phyloP scores from a whole-genome alignment of 1,140 invertebrate genomes.

The Tribolium castaneum region DNA sequence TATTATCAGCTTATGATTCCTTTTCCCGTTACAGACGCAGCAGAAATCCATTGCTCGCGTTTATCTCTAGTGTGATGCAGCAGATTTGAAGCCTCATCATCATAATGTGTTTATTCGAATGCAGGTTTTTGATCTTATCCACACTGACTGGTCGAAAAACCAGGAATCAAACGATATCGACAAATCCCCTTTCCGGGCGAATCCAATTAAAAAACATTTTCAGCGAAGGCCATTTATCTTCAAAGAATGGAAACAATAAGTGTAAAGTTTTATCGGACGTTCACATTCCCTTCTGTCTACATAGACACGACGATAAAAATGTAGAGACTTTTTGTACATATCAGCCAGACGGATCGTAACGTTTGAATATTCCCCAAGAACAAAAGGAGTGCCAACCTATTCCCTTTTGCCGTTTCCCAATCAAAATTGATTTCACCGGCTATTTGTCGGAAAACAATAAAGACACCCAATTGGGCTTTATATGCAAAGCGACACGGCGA shows the following conservation, averaged over 20 bases:
- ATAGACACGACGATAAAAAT: constrained; percentile 32
- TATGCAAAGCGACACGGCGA: neutral
- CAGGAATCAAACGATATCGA: neutral
- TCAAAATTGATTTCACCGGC: constrained; percentile 21
- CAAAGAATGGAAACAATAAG: constrained; percentile 35
- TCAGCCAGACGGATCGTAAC: neutral
- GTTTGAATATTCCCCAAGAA: constrained; percentile 27
- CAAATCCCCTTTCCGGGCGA: neutral
- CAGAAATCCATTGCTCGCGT: neutral
- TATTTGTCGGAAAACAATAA: constrained; percentile 31
- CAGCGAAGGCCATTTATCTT: constrained; percentile 25
- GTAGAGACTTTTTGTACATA: constrained; percentile 29
- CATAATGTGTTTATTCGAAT: neutral
- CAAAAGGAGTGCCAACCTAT: constrained; percentile 31
- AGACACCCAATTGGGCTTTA: constrained; percentile 17
- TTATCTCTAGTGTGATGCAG: constrained; percentile 1
- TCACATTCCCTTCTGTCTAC: constrained; percentile 33
- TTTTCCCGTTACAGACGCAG: neutral
- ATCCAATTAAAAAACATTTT: constrained; percentile 35
- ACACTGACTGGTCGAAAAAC: neutral
- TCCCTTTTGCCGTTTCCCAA: constrained; percentile 28
- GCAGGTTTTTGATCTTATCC: neutral
- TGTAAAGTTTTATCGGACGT: constrained; percentile 34
- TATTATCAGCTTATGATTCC: constrained; percentile 1
- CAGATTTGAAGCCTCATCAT: constrained; percentile 17